Evolutionary conservation across 2,797 vertebrate species (phyloP), one percentile per base, ranked within the genome.

Genomic region (Myotis pilosus): DNA sequence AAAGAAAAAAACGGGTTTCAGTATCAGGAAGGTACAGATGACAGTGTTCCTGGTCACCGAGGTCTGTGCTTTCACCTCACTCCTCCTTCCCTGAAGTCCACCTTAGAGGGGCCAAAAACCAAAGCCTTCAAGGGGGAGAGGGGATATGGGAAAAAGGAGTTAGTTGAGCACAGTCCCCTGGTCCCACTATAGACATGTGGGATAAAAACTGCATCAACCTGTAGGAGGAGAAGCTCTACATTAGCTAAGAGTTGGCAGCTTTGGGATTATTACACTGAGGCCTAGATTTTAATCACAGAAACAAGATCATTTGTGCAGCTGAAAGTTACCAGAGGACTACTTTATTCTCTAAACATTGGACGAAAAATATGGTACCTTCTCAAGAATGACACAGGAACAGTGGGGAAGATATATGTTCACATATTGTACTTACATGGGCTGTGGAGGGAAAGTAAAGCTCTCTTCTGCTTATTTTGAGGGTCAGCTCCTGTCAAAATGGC

Each of bases 221-320:
- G 2, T 11, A 75, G 19, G 3, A 25, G 4, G 2, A 28, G 13
- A 66, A 49, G 7, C 44, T 89, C 55, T 78, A 7, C n/a, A 51
- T 75, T 25, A 83, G 8, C 33, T 36, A 20, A 49, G 38, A 88
- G 0, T 3, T 72, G 57, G 33, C 16, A 84, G 13, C 8, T 68
- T 72, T 60, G 16, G 38, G 47, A 41, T 69, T 68, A 68, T 38
- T 71, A 8, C 17, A 44, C 19, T 80, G 20, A 55, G 16, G 2
- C 92, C 33, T 53, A 60, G 23, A 89, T 72, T 91, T 75, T 81
- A 60, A 92, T 81, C 49, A 92, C 11, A 89, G 16, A n/a, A 88
- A 53, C 25, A 12, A 83, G 12, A 92, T 9, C 49, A 12, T 85
- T 78, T 87, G 17, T 71, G 2, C 53, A 94, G 62, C 9, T 78